Percentiles rank a stretch among this genome's conserved stretches.
Evolutionary conservation across 2,113 vertebrate genomes (phyloP).

Genomic region (Neolamprologus sp.): DNA sequence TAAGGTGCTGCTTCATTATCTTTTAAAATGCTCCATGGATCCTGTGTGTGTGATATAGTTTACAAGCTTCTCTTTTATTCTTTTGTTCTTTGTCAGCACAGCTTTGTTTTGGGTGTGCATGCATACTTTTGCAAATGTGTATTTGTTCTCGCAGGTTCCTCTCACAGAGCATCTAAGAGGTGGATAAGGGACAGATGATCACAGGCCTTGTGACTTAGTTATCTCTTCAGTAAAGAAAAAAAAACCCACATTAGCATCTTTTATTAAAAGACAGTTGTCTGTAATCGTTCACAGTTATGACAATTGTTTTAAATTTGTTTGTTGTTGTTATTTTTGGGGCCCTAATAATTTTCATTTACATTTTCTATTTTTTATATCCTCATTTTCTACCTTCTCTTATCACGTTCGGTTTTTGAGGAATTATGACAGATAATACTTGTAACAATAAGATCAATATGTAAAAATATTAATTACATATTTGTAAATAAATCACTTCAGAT

Average conservation of each 20-base stretch:
- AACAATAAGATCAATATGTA: background rate
- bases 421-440: background rate
- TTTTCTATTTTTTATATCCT: background rate
- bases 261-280: background rate
- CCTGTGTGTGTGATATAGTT: background rate
- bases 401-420: background rate
- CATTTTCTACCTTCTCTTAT: background rate
- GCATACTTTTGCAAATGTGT: background rate
- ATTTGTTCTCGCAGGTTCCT: background rate
- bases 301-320: background rate
- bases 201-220: background rate
- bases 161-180: constrained; percentile 1
- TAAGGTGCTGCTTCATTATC: background rate
- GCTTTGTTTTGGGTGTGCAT: background rate
- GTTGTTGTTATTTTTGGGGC: background rate
- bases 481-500: background rate
- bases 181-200: background rate
- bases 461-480: background rate
- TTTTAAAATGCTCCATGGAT: background rate
- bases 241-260: background rate
- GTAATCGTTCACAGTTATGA: background rate
- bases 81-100: background rate
- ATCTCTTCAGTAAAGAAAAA: background rate
- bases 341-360: constrained; percentile 16
- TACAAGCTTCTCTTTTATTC: background rate